Percentiles rank a stretch among this genome's conserved stretches.
Evolutionary conservation across 37 sponge, comb jelly and placozoan species (phyloP).

Genomic region (Petrosia ficiformis): DNA sequence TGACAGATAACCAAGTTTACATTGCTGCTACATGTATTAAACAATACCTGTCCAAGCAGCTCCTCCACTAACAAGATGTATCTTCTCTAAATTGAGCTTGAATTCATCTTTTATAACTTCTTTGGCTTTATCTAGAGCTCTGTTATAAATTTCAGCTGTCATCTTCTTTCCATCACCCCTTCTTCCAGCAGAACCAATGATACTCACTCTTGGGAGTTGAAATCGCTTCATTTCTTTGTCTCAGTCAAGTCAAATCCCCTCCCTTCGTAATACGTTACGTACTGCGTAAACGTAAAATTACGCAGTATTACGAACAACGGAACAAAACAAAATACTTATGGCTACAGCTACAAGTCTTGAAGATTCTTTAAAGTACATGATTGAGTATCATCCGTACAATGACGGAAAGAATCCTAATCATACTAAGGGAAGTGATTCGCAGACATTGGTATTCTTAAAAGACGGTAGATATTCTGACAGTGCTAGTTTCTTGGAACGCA

Average conservation of each 20-base stretch:
- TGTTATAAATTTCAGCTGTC: constrained; percentile 14
- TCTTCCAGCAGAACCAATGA: constrained; percentile 45
- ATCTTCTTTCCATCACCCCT: constrained; percentile 14
- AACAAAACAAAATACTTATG: too few species aligned
- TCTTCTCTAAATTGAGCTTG: neutral
- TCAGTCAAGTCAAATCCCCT: too few species aligned
- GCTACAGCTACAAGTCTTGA: too few species aligned
- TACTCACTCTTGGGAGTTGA: constrained; percentile 28
- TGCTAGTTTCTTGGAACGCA: too few species aligned
- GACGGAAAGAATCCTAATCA: neutral
- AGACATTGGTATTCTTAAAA: neutral
- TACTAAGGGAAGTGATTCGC: neutral
- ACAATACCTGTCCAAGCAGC: constrained; percentile 65
- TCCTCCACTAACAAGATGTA: constrained; percentile 51
- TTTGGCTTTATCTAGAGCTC: constrained; percentile 30
- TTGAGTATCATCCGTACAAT: constrained; percentile 9
- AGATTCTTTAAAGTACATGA: too few species aligned
- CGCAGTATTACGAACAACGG: too few species aligned
- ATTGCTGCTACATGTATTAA: too few species aligned
- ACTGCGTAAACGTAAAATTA: too few species aligned
- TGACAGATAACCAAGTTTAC: too few species aligned
- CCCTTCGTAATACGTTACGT: too few species aligned
- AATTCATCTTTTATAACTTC: constrained; percentile 26
- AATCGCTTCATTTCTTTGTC: neutral
- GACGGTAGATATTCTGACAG: neutral